Percentiles rank a stretch among this genome's conserved stretches.
Evolutionary conservation across 2,888 invertebrate species (phyloP).

Genomic region (Habroteleia sp.): DNA sequence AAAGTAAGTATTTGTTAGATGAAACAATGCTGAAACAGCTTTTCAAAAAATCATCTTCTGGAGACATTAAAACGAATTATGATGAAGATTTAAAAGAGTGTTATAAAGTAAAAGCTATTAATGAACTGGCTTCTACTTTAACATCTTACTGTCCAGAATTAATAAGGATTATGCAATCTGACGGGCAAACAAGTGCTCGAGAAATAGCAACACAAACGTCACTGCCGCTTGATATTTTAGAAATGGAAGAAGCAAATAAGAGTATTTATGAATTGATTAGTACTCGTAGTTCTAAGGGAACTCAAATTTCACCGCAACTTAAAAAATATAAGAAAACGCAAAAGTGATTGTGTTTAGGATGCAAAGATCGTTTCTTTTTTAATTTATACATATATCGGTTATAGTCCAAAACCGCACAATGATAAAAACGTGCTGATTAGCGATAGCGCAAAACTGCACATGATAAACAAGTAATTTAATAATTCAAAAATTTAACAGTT

Average conservation of each 20-base stretch:
- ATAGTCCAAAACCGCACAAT: too few species aligned
- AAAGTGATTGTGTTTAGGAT: too few species aligned
- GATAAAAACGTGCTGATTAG: too few species aligned
- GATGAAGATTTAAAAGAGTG: constrained; percentile 69
- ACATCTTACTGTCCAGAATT: constrained; percentile 75
- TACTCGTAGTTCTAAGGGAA: constrained; percentile 76
- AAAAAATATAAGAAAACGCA: constrained; percentile 71
- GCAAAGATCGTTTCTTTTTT: too few species aligned
- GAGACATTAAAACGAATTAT: constrained; percentile 69
- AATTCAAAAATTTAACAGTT: too few species aligned
- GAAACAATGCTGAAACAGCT: constrained; percentile 74
- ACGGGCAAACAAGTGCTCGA: constrained; percentile 71
- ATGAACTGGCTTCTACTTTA: constrained; percentile 75
- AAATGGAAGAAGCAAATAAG: constrained; percentile 79
- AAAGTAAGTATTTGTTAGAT: constrained; percentile 75
- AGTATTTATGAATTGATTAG: constrained; percentile 79
- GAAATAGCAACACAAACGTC: constrained; percentile 80
- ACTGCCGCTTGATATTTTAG: constrained; percentile 77
- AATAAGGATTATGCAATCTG: constrained; percentile 71
- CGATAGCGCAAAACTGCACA: too few species aligned
- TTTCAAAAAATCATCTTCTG: constrained; percentile 71
- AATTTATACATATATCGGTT: too few species aligned
- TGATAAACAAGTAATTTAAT: too few species aligned
- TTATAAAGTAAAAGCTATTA: constrained; percentile 71
- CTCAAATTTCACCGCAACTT: constrained; percentile 76